These are phyloP conservation scores for Oscheius myriophilus DNA, from an alignment of 2,888 invertebrate species.

Conservation along the genomic window DNA sequence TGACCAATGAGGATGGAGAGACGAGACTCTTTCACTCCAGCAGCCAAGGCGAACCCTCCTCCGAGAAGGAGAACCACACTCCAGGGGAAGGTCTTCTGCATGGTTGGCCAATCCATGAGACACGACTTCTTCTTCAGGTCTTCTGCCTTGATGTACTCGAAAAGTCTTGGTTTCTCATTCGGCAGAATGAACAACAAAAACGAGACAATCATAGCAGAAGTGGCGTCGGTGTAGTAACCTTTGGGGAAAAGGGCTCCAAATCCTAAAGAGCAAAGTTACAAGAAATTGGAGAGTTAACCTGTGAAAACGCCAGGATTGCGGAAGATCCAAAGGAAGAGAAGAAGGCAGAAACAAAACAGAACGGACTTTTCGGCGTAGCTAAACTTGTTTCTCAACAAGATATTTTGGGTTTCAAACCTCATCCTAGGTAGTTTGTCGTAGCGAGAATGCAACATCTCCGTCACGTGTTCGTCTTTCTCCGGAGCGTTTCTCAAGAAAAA, in stretches of 20 bases:
- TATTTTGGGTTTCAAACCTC: conserved; percentile 40
- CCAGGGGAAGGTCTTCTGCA: conserved; percentile 67
- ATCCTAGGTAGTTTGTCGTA: conserved; percentile 62
- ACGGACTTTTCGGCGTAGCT: conserved; percentile 63
- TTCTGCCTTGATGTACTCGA: conserved; percentile 46
- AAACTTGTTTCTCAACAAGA: too few species aligned
- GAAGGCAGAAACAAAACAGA: conserved; percentile 78
- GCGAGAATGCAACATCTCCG: conserved; percentile 53
- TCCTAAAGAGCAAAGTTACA: conserved; percentile 17
- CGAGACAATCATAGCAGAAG: conserved; percentile 82
- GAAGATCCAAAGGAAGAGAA: conserved; percentile 88
- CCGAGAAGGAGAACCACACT: conserved; percentile 65
- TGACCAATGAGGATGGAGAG: conserved; percentile 82
- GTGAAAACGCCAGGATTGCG: conserved; percentile 86
- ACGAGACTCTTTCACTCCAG: conserved; percentile 76
- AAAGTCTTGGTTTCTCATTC: conserved; percentile 76
- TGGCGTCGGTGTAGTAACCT: conserved; percentile 72
- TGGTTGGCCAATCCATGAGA: conserved; percentile 68
- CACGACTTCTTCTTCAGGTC: conserved; percentile 73
- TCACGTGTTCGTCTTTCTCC: conserved; percentile 56
- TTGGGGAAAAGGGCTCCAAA: conserved; percentile 47
- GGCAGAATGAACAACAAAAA: conserved; percentile 86
- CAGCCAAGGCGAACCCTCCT: conserved; percentile 68
- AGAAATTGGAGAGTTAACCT: conserved; percentile 73
- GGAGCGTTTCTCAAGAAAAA: conserved; percentile 56